Base-by-base conservation (phyloP, 2,888 invertebrate genomes). In the Cremastinae sp. region DNA sequence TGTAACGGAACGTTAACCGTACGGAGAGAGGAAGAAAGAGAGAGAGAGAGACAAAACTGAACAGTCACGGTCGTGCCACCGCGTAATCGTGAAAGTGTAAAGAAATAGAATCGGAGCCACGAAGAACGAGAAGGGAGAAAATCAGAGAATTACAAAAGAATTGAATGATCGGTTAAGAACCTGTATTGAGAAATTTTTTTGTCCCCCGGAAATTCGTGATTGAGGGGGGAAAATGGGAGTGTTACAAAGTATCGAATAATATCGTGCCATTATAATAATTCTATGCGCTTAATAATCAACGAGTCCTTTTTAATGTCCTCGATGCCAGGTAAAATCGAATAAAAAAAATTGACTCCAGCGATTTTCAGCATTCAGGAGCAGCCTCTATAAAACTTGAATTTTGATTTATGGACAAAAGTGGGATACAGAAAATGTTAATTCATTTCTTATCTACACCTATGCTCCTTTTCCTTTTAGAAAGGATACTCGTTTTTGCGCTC, bases 31-130 rank as follows among this genome's bases (percentile, higher is more conserved):
- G 5, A 5, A 28, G 28, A 28, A 5, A 28, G 28, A 28, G 28
- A 28, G 28, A 28, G 28, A 28, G 39, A 39, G 51, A 59, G 18
- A 39, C 28, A 49, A 65, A 75, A 68, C 12, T 58, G 49, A 70
- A 66, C 61, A 75, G 75, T 75, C 75, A 75, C 62, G 75, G 68
- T 75, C 72, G 62, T 66, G 72, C 66, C 62, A 61, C 62, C 47
- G 56, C 68, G 72, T 72, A 75, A 75, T 75, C 68, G 75, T 72
- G 75, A 75, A 75, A 75, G 75, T 75, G 75, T 66, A 75, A 68
- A 75, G 75, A 62, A 74, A 73, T 55, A 59, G 16, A 14, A 45
- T 3, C 7, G 45, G 39, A 35, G 55, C 55, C 35, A 28, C 9
- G 18, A 8, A 35, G 47, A 12, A 35, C 22, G 12, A 8, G n/a